Evolutionary conservation across 2,113 vertebrate species (phyloP).

Genomic region (Micromys minutus): DNA sequence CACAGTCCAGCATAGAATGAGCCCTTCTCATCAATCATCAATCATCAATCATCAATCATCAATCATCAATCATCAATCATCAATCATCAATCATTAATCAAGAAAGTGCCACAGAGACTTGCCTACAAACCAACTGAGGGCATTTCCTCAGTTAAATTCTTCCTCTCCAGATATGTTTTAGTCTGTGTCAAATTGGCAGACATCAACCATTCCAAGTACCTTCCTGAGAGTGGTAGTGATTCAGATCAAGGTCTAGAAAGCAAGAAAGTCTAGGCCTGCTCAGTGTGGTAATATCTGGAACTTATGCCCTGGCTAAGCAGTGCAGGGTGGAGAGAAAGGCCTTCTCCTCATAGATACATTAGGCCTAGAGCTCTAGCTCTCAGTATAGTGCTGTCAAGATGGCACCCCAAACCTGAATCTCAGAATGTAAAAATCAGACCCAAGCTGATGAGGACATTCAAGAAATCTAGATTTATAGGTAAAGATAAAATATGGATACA

Average conservation of each 20-base stretch:
- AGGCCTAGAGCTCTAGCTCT: background rate
- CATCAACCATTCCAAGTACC: background rate
- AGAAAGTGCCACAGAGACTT: background rate
- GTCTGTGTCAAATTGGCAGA: background rate
- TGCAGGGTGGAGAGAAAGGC: accelerated
- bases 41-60: too few species aligned
- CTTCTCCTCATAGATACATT: background rate
- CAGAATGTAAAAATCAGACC: background rate
- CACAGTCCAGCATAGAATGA: background rate
- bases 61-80: too few species aligned
- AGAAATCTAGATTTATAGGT: background rate
- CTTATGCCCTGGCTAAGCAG: background rate
- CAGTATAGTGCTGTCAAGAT: background rate
- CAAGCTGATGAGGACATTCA: background rate
- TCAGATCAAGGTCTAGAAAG: background rate
- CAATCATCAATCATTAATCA: too few species aligned
- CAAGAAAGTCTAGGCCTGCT: background rate
- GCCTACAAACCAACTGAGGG: background rate
- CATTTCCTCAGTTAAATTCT: background rate
- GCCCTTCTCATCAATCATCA: background rate
- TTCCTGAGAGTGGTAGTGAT: background rate
- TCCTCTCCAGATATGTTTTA: background rate
- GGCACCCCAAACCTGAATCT: background rate
- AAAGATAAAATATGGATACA: background rate
- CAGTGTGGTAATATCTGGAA: background rate